phyloP scores from a whole-genome alignment of 1,140 invertebrate species.

The Aphis craccivora region DNA sequence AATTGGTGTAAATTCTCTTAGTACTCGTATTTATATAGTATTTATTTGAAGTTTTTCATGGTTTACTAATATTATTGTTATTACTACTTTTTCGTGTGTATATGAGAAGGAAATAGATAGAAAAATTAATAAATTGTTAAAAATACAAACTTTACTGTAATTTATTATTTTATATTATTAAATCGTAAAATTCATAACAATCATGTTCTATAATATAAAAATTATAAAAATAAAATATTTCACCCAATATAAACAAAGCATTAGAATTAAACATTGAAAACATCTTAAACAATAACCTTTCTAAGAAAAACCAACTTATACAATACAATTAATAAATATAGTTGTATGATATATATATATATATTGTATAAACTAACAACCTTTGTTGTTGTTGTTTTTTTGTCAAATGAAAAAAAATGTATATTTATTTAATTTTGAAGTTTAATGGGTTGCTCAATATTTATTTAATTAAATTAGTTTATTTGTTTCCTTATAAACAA shows the following conservation, averaged over 20 bases:
- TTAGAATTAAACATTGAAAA: no score
- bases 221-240: no score
- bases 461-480: neutral
- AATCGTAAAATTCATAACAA: neutral
- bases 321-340: no score
- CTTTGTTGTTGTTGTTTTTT: no score
- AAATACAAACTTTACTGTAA: neutral
- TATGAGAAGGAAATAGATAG: neutral
- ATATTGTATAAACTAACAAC: no score
- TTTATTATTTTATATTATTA: neutral
- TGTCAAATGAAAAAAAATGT: no score
- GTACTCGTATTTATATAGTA: neutral
- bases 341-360: no score
- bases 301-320: no score
- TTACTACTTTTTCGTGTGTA: neutral
- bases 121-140: neutral
- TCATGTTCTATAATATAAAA: neutral
- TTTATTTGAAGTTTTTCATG: neutral
- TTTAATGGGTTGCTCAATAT: neutral
- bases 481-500: neutral
- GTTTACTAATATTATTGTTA: neutral
- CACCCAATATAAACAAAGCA: no score
- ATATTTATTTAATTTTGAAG: neutral
- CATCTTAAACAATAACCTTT: no score
- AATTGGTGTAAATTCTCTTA: neutral